These are phyloP conservation scores for Gobiocypris rarus DNA, from an alignment of 2,113 vertebrate species.

Conservation along the genomic window DNA sequence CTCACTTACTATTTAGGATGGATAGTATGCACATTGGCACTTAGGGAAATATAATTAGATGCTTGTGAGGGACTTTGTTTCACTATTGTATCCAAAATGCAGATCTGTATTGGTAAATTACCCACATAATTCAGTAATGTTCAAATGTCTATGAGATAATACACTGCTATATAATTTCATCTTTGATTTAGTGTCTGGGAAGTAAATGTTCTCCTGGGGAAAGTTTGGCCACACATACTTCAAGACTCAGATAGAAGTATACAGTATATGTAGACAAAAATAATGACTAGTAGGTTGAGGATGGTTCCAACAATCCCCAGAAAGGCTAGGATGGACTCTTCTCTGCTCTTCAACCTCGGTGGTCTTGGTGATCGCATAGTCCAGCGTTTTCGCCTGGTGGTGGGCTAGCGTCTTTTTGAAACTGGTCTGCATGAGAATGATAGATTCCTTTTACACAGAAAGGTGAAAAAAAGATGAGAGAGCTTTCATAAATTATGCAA, in stretches of 20 bases:
- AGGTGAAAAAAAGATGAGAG: constrained; percentile 25
- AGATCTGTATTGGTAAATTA: neutral
- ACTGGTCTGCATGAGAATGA: constrained; percentile 70
- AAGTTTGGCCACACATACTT: neutral
- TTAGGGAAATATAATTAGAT: no score
- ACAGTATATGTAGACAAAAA: constrained; percentile 86
- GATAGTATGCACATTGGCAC: no score
- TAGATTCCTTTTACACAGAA: constrained; percentile 15
- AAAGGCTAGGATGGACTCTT: constrained; percentile 83
- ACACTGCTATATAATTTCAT: neutral
- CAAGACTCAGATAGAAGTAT: constrained; percentile 71
- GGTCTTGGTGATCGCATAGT: constrained; percentile 78
- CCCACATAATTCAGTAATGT: neutral
- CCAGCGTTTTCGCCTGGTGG: constrained; percentile 81
- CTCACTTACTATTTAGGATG: no score
- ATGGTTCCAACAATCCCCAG: constrained; percentile 84
- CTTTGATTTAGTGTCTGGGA: neutral
- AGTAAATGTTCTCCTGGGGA: neutral
- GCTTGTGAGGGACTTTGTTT: no score
- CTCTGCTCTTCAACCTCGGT: constrained; percentile 81
- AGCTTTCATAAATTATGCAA: neutral
- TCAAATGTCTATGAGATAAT: neutral
- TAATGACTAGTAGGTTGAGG: constrained; percentile 83
- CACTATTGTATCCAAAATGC: neutral
- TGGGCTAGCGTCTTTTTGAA: constrained; percentile 74